These are phyloP conservation scores for Fabriciana adippe DNA, from an alignment of 2,888 invertebrate species.

Conservation along the genomic window DNA sequence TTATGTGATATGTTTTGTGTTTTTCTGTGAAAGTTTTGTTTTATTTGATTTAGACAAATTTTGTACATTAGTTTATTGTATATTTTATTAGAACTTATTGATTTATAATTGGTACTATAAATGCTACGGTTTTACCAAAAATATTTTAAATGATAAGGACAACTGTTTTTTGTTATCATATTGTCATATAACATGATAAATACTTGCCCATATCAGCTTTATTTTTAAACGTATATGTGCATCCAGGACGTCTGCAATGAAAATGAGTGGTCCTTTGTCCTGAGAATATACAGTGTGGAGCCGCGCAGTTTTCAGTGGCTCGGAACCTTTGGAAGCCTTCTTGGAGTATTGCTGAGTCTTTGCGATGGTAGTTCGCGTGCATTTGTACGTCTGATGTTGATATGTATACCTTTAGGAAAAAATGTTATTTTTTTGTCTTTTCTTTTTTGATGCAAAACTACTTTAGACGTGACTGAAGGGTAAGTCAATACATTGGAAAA, in stretches of 20 bases:
- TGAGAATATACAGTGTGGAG: slow-evolving; percentile 94
- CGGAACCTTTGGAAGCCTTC: slow-evolving; percentile 98
- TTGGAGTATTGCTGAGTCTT: slow-evolving; percentile 98
- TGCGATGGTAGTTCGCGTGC: slow-evolving; percentile 99
- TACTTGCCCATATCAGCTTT: slow-evolving; percentile 99
- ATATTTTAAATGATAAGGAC: no score
- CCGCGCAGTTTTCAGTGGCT: slow-evolving; percentile 97
- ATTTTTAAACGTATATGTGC: slow-evolving; percentile 98
- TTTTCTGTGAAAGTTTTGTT: slow-evolving; percentile 87
- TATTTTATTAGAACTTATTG: no score
- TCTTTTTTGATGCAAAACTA: no score
- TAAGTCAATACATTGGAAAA: no score
- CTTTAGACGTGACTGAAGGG: no score
- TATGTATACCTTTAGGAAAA: slow-evolving; percentile 89
- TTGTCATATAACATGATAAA: not conserved
- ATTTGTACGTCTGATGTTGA: slow-evolving; percentile 99
- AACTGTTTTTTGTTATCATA: no score
- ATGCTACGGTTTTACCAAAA: no score
- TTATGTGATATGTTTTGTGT: slow-evolving; percentile 98
- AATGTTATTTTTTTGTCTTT: not conserved
- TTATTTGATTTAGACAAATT: not conserved
- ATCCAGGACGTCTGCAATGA: slow-evolving; percentile 95
- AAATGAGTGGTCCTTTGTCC: slow-evolving; percentile 98
- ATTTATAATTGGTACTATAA: no score
- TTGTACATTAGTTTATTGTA: not conserved